Evolutionary conservation across 2,888 invertebrate genomes (phyloP), one percentile per base, ranked within the genome.

Genomic region (Meghimatium bilineatum): DNA sequence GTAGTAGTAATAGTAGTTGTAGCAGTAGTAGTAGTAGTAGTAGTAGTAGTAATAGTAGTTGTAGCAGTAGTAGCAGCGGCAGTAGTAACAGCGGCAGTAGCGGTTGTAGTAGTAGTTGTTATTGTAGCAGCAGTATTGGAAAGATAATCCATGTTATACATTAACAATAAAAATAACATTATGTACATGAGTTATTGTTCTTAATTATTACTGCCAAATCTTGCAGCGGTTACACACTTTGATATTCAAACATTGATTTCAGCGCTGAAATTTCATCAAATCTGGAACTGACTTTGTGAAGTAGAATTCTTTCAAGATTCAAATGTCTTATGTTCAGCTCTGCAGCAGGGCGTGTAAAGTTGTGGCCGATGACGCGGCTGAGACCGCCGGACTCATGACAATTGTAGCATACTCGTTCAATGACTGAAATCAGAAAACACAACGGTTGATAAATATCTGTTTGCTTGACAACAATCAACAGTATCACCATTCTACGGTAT

Each of bases 401-500:
- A 91, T 87, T 0, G 88, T 87, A 14, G 90, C 90, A 87, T 91
- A 91, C 36, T 91, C 91, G 84, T 32, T 32, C 12, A 66, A 10
- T 20, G 66, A 29, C 66, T 66, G 66, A n/a, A 5, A n/a, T 6
- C 60, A 63, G 5, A n/a, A n/a, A 63, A 63, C 60, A 63, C n/a
- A n/a, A n/a, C n/a, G n/a, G n/a, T n/a, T n/a, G n/a, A n/a, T n/a
- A n/a, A n/a, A n/a, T n/a, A n/a, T n/a, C n/a, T n/a, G n/a, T n/a
- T n/a, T n/a, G n/a, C n/a, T n/a, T n/a, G n/a, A n/a, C n/a, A n/a
- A n/a, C n/a, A n/a, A n/a, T n/a, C n/a, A n/a, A n/a, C n/a, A n/a
- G n/a, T n/a, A n/a, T n/a, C n/a, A n/a, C n/a, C n/a, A n/a, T n/a
- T n/a, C n/a, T n/a, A n/a, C n/a, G n/a, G n/a, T n/a, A n/a, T n/a